Conservation (phyloP, 2,888 invertebrate species). For the Tenthredo mesomela region DNA sequence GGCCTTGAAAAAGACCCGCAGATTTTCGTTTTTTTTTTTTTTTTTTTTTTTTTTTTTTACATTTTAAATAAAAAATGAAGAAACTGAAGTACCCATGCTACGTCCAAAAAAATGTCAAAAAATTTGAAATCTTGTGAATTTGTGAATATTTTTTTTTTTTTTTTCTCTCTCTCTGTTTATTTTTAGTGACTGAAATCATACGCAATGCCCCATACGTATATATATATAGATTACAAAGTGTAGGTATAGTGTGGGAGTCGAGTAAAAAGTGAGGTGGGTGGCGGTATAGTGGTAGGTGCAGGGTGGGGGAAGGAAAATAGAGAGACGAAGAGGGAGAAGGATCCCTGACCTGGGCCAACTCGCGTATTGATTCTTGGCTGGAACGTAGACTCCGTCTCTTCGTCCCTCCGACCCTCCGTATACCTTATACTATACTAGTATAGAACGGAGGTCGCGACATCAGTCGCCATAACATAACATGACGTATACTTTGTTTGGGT, state of each 20-base stretch:
- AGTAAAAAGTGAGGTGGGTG: background rate
- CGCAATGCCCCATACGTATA: too few species aligned
- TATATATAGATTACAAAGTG: too few species aligned
- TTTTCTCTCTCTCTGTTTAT: too few species aligned
- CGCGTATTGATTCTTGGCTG: slow-evolving; percentile 54
- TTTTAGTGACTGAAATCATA: too few species aligned
- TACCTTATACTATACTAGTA: background rate
- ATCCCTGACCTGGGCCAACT: slow-evolving; percentile 55
- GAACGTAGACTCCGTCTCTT: slow-evolving; percentile 30
- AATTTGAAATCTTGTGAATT: too few species aligned
- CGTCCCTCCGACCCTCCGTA: background rate
- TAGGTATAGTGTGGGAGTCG: background rate
- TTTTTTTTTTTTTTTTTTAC: too few species aligned
- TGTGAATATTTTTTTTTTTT: too few species aligned
- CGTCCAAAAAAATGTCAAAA: too few species aligned
- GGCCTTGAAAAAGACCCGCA: too few species aligned
- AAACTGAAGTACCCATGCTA: too few species aligned
- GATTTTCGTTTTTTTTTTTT: too few species aligned
- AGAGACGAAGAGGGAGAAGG: slow-evolving; percentile 24
- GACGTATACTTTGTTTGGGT: background rate
- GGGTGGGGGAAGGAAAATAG: background rate
- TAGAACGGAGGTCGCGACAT: background rate
- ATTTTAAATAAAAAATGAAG: too few species aligned
- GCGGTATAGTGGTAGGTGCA: background rate
- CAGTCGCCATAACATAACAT: background rate